Conservation (phyloP, 1,140 invertebrate species). For the Vanessa atalanta region DNA sequence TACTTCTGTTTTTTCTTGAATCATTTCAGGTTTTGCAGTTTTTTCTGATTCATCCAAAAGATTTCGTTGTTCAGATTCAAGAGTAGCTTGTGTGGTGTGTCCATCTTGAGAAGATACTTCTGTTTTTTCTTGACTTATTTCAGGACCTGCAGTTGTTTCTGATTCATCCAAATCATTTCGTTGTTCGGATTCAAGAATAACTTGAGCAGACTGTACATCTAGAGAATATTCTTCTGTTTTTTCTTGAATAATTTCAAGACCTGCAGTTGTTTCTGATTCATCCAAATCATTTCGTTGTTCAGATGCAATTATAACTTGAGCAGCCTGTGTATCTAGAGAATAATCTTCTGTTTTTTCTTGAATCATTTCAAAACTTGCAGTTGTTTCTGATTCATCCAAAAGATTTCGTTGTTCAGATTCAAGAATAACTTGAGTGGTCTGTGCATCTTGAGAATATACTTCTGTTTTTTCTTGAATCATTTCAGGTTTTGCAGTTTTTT, state of each 20-base stretch:
- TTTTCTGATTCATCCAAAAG: neutral
- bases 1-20: no score
- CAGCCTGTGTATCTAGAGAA: neutral
- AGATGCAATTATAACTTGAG: conserved; percentile 16
- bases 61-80: neutral
- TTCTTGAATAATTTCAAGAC: neutral
- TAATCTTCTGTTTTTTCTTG: neutral
- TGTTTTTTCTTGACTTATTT: neutral
- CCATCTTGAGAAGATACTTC: neutral
- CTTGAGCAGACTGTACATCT: neutral
- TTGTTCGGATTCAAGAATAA: neutral
- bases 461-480: neutral
- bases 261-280: neutral
- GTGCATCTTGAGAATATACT: neutral
- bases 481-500: neutral
- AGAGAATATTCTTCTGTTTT: neutral
- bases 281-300: conserved; percentile 34
- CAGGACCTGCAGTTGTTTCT: no score
- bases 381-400: neutral
- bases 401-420: neutral
- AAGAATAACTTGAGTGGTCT: neutral
- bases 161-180: no score
- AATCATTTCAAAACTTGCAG: neutral
- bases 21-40: no score
- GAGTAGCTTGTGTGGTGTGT: neutral